These are phyloP conservation scores for Dynastes grantii DNA, from an alignment of 2,888 invertebrate genomes.

Conservation along the genomic window DNA sequence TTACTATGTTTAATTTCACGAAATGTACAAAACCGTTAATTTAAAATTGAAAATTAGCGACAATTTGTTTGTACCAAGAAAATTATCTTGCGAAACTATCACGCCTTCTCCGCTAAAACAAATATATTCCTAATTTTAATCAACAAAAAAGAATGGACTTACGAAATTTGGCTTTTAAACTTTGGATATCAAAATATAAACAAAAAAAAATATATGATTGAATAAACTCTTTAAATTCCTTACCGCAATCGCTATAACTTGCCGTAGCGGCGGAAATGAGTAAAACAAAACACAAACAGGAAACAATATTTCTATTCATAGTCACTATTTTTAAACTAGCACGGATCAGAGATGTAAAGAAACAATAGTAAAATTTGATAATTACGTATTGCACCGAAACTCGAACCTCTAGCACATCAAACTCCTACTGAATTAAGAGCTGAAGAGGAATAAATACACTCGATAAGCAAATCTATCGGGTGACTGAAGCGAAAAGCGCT, in stretches of 20 bases:
- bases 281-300: constrained; percentile 25
- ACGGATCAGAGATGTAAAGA: background rate
- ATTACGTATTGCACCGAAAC: background rate
- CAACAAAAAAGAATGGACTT: background rate
- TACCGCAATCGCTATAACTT: constrained; percentile 51
- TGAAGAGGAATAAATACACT: constrained; percentile 32
- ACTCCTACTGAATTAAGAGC: constrained; percentile 21
- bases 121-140: background rate
- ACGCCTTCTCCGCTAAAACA: too few relatives aligned
- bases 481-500: constrained; percentile 7
- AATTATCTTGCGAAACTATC: background rate
- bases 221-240: constrained; percentile 31
- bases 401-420: constrained; percentile 9
- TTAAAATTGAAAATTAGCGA: background rate
- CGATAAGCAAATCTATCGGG: constrained; percentile 14
- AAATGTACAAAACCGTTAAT: constrained; percentile 3
- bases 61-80: too few relatives aligned
- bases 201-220: constrained; percentile 5
- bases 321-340: constrained; percentile 6
- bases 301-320: constrained; percentile 13
- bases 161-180: background rate
- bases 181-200: background rate
- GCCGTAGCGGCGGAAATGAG: constrained; percentile 30
- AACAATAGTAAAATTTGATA: background rate
- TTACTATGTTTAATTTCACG: background rate